Evolutionary conservation across 2,797 vertebrate species (phyloP), one percentile per base, ranked within the genome.

Genomic region (Botia almorhae): DNA sequence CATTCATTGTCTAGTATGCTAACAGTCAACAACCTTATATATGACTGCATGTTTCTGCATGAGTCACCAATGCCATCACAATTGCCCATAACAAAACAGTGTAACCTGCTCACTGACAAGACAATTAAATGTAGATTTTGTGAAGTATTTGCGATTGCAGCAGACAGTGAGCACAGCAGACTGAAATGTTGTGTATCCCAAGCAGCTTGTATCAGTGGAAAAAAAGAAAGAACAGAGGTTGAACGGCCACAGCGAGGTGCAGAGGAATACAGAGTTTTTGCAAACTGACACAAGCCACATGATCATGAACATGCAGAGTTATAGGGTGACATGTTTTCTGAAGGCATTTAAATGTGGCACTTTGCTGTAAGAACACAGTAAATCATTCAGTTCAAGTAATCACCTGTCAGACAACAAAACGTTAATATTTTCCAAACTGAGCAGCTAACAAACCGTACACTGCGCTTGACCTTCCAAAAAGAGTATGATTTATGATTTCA

Each of bases 331-430:
- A 60, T 63, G 64, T 87, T 87, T 85, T 86, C 85, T 84, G 16
- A 82, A 69, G 76, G 26, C 68, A 4, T 53, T 69, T 65, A 85
- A 89, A 91, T 87, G 84, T 91, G 82, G n/a, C 78, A 21, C 65
- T 26, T 50, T 5, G 16, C 68, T 75, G 86, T 64, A 65, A 90
- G 81, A 0, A 19, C 46, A 72, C 48, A 63, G 69, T 85, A 80
- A 13, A 83, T 90, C 87, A 77, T 26, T 77, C 39, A 76, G 17
- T 17, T 29, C 63, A 71, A 75, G 83, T 86, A 76, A 78, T 74
- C 10, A 51, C 17, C 75, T 72, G 82, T 87, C 87, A 79, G 55
- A 84, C 33, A 46, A 26, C 6, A 33, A 67, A 26, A 53, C 33
- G 33, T 33, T 33, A 33, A 33, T 33, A 33, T 33, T 33, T 33